Conservation (phyloP, 2,113 vertebrate species). For the Verasper variegatus region DNA sequence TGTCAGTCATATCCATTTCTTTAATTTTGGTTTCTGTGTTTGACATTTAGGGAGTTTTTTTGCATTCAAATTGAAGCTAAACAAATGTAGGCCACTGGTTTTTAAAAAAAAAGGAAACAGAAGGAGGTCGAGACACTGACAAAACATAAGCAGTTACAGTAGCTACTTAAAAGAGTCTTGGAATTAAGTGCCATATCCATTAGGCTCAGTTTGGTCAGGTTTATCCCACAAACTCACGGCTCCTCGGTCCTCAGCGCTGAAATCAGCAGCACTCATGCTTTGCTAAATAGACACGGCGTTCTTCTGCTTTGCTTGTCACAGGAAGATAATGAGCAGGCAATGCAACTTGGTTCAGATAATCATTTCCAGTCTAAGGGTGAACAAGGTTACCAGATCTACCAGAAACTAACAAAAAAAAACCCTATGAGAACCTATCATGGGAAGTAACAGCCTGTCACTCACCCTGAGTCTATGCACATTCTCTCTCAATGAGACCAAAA, state of each 20-base stretch:
- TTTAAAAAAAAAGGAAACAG: slow-evolving; percentile 28
- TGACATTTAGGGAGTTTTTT: slow-evolving; percentile 60
- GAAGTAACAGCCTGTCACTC: slow-evolving; percentile 50
- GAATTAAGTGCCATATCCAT: slow-evolving; percentile 33
- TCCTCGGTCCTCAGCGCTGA: slow-evolving; percentile 16
- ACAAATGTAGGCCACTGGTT: slow-evolving; percentile 56
- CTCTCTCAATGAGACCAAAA: slow-evolving; percentile 22
- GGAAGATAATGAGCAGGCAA: slow-evolving; percentile 46
- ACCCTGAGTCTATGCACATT: slow-evolving; percentile 65
- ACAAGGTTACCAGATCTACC: slow-evolving; percentile 48
- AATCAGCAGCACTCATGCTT: slow-evolving; percentile 28
- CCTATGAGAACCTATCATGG: slow-evolving; percentile 19
- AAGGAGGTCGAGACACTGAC: slow-evolving; percentile 33
- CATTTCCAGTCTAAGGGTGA: slow-evolving; percentile 40
- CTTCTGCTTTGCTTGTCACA: slow-evolving; percentile 24
- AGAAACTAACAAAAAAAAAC: slow-evolving; percentile 33
- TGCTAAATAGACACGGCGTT: slow-evolving; percentile 34
- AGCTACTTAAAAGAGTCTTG: slow-evolving; percentile 43
- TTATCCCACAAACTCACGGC: slow-evolving; percentile 6
- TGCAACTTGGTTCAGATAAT: slow-evolving; percentile 39
- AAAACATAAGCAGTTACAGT: slow-evolving; percentile 50
- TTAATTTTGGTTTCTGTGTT: slow-evolving; percentile 77
- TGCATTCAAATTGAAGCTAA: slow-evolving; percentile 65
- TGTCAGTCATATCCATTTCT: slow-evolving; percentile 57
- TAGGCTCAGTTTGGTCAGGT: slow-evolving; percentile 48